Percentiles rank a stretch among this genome's conserved stretches.
Evolutionary conservation across 2,888 invertebrate genomes (phyloP).

Genomic region (Pheosia gnoma): DNA sequence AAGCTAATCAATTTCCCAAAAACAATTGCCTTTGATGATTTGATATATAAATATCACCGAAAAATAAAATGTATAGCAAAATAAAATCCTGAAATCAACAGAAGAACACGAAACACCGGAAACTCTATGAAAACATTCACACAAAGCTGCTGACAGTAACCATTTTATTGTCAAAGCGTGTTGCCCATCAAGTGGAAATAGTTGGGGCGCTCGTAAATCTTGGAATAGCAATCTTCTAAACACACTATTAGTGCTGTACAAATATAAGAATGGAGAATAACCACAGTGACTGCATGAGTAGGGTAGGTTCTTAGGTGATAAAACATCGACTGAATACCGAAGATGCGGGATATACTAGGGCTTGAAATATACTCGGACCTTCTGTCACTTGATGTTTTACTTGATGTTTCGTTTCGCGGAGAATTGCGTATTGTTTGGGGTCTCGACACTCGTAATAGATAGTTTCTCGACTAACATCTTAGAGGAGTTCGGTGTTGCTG

Average conservation of each 20-base stretch:
- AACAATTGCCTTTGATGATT: no score
- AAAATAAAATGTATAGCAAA: no score
- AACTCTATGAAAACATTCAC: constrained; percentile 71
- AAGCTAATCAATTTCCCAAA: not conserved
- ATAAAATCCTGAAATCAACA: constrained; percentile 34
- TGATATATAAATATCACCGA: no score
- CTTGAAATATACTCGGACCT: not conserved
- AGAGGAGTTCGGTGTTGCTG: no score
- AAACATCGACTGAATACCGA: not conserved
- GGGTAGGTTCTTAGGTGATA: not conserved
- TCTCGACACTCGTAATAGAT: no score
- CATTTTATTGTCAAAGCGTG: constrained; percentile 73
- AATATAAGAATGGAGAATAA: constrained; percentile 35
- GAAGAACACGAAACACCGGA: constrained; percentile 63
- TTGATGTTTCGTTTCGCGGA: no score
- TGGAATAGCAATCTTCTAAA: constrained; percentile 63
- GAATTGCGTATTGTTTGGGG: no score
- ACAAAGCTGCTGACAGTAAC: constrained; percentile 52
- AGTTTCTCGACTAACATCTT: no score
- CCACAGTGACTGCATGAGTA: not conserved
- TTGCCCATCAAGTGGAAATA: constrained; percentile 69
- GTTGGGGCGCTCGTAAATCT: constrained; percentile 70
- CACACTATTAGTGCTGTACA: constrained; percentile 53
- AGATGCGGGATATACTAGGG: not conserved
- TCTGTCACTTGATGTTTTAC: not conserved